Evolutionary conservation across 2,113 vertebrate genomes (phyloP), one percentile per base, ranked within the genome.

Genomic region (Apteryx owenii): DNA sequence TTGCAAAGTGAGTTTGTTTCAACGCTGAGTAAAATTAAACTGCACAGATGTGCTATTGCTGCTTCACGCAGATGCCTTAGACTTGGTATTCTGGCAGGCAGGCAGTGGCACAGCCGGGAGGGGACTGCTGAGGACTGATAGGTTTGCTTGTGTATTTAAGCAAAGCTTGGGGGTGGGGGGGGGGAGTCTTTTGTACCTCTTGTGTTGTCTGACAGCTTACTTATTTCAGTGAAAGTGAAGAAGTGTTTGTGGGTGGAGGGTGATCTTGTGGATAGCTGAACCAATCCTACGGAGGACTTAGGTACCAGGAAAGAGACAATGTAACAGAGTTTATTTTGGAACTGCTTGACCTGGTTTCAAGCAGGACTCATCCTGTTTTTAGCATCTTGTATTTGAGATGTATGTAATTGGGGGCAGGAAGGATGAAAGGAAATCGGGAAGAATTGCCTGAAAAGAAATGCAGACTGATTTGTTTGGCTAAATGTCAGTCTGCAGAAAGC

Each of bases 121-220:
- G 19, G 64, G 65, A 4, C 61, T 91, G 42, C 61, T 64, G 15
- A 66, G 42, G 81, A 10, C 61, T 91, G 65, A 58, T 46, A 73
- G 29, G 36, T 81, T 20, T 77, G 0, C 28, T 54, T 79, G 44
- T 33, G 2, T 71, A n/a, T 40, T 18, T 33, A 62, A 58, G 88
- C 33, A 77, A 58, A 80, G 85, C 73, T 17, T 58, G 3, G 14
- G 36, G 36, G 36, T 38, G 36, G 36, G 36, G 36, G 36, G 36
- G 36, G 36, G 36, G 36, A 38, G 36, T 38, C 36, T 38, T 38
- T 38, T 83, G 50, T 92, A 71, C 33, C 50, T 76, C 38, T 38
- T 83, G 76, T 91, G 76, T 90, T 90, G 95, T 94, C 93, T 96
- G 88, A 42, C 95, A 81, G 93, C 94, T 91, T 11, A 85, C 4